Evolutionary conservation across 2,797 vertebrate genomes (phyloP), one percentile per base, ranked within the genome.

Genomic region (Triplophysa yarkandensis): DNA sequence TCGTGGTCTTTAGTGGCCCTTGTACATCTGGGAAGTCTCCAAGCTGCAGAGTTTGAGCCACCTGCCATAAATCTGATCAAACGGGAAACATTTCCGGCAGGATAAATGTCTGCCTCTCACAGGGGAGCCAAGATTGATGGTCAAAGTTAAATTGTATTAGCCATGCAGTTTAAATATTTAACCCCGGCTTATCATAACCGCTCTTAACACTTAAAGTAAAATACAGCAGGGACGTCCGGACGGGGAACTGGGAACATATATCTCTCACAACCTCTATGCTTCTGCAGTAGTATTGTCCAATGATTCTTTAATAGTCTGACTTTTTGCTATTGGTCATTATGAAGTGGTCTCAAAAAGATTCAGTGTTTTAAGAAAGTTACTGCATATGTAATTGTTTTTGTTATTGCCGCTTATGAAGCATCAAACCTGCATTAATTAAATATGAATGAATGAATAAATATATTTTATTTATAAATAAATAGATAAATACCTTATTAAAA

Each of bases 101-200:
- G 72, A 83, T 83, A 78, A 85, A 83, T 86, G 89, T 83, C 90
- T 81, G 78, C 82, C 83, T 80, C 83, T 88, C 85, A 70, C 74
- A 81, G 84, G 86, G 78, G 87, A 86, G 76, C 84, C 68, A 84
- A 93, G 94, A 95, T 94, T 94, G 94, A 94, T 94, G 87, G 93
- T 88, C 85, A 90, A 91, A 93, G 93, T 94, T 93, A 95, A 95
- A 94, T 90, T 86, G 91, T 88, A 83, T 94, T 93, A 94, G 91
- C 87, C 84, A 85, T 83, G 87, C 91, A 91, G 92, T 94, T 95
- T 94, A 94, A 96, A 95, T 91, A 93, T 94, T 95, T 95, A 94
- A 94, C 91, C 82, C 87, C 79, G 89, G 87, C 93, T 96, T 94
- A 95, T 94, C 93, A 93, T 94, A 95, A 95, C 93, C 93, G 92